Conservation (phyloP, 2,113 vertebrate genomes). For the Rhineura floridana region DNA sequence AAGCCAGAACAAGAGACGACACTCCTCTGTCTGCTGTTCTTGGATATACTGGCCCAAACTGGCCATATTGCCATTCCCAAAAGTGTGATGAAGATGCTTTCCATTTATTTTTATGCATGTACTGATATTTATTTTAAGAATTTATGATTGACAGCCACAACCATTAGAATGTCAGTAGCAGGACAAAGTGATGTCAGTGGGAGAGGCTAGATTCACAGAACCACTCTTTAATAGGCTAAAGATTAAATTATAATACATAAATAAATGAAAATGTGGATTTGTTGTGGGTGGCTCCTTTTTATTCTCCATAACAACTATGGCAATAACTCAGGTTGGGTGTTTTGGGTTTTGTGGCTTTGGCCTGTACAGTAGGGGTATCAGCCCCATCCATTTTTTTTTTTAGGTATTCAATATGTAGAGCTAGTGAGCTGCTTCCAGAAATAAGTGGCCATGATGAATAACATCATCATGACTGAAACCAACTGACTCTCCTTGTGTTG, state of each 20-base stretch:
- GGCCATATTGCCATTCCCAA: neutral
- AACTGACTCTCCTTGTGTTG: no score
- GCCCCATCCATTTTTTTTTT: neutral
- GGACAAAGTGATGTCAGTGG: neutral
- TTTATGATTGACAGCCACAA: neutral
- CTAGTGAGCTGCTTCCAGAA: neutral
- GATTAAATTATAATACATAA: neutral
- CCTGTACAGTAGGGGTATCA: no score
- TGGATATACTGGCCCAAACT: neutral
- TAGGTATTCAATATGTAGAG: neutral
- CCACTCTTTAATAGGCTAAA: neutral
- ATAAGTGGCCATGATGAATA: neutral
- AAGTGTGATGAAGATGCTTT: neutral
- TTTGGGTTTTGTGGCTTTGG: neutral
- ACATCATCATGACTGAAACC: neutral
- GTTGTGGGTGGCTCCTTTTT: neutral
- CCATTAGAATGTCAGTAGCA: neutral
- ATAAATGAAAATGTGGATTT: neutral
- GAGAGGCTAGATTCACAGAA: neutral
- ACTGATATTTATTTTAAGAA: neutral
- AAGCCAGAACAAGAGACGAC: neutral
- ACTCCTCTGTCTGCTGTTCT: no score
- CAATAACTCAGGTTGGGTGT: neutral
- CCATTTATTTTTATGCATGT: neutral
- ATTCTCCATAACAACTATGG: neutral